Percentiles rank a stretch among this genome's conserved stretches.
phyloP scores from a whole-genome alignment of 2,888 invertebrate genomes.

The Scaeva pyrastri region DNA sequence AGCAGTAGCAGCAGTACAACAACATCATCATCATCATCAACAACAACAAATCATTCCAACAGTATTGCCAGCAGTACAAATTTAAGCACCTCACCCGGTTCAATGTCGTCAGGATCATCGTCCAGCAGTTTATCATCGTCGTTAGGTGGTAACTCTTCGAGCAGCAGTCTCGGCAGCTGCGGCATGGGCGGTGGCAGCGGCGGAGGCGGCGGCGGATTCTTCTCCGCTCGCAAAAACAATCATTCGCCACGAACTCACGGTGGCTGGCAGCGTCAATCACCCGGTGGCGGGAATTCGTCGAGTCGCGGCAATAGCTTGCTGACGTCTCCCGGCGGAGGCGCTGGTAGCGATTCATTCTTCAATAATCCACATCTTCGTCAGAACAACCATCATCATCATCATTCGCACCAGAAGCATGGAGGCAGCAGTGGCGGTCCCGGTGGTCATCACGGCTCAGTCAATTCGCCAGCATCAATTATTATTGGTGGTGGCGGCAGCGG shows the following conservation, averaged over 20 bases:
- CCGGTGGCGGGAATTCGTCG: slow-evolving; percentile 66
- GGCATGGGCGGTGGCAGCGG: slow-evolving; percentile 74
- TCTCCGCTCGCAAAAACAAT: slow-evolving; percentile 79
- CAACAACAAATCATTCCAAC: slow-evolving; percentile 83
- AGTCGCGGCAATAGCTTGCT: slow-evolving; percentile 50
- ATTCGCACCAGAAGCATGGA: slow-evolving; percentile 59
- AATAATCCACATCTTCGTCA: slow-evolving; percentile 68
- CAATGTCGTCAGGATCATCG: slow-evolving; percentile 78
- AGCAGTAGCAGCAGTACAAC: slow-evolving; percentile 79
- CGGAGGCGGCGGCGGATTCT: slow-evolving; percentile 77
- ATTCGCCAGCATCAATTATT: slow-evolving; percentile 81
- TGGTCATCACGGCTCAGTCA: slow-evolving; percentile 76
- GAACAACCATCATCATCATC: slow-evolving; percentile 55
- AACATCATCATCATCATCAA: slow-evolving; percentile 76
- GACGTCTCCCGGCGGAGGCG: slow-evolving; percentile 64
- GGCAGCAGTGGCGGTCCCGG: slow-evolving; percentile 72
- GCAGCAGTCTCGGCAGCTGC: slow-evolving; percentile 70
- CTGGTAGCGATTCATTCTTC: slow-evolving; percentile 76
- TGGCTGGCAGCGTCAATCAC: slow-evolving; percentile 78
- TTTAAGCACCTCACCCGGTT: slow-evolving; percentile 75
- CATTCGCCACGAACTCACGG: slow-evolving; percentile 76
- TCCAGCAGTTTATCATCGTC: slow-evolving; percentile 79
- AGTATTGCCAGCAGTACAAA: slow-evolving; percentile 84
- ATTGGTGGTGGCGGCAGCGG: slow-evolving; percentile 66
- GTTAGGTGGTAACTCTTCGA: slow-evolving; percentile 77